Evolutionary conservation across 2,797 vertebrate species (phyloP).

Genomic region (Gastrophryne carolinensis): DNA sequence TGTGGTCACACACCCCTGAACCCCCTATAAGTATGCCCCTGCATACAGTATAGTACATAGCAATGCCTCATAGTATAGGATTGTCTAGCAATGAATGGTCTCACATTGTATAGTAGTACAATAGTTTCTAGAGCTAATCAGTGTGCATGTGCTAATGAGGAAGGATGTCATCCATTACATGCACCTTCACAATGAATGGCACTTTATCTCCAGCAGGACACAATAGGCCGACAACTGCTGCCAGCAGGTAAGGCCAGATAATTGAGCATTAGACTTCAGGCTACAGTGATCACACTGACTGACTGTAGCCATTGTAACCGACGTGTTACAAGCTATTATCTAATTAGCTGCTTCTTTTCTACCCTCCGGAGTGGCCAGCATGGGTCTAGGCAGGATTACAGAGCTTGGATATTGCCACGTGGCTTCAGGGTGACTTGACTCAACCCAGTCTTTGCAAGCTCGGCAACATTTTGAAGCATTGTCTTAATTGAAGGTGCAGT

Average conservation of each 20-base stretch:
- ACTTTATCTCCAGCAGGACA: neutral
- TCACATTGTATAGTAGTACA: neutral
- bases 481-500: too few relatives aligned
- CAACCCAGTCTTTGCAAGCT: neutral
- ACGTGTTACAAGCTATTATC: neutral
- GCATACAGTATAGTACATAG: too few relatives aligned
- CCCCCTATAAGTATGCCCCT: too few relatives aligned
- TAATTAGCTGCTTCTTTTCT: constrained; percentile 3
- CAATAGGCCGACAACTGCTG: neutral
- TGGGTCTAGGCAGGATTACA: neutral
- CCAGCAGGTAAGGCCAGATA: neutral
- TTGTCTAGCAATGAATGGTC: too few relatives aligned
- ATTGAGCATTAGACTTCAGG: neutral
- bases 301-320: constrained; percentile 7
- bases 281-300: neutral
- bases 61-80: too few relatives aligned
- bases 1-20: too few relatives aligned
- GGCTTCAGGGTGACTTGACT: neutral
- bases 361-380: neutral
- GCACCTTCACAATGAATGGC: neutral
- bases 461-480: neutral
- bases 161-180: neutral
- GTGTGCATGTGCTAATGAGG: neutral
- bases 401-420: neutral
- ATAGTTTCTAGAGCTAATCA: neutral